A percentile compares a stretch with the other conserved stretches of the same genome.
Evolutionary conservation across 2,797 vertebrate genomes (phyloP).

Genomic region (Xiphorhynchus erythropygius): DNA sequence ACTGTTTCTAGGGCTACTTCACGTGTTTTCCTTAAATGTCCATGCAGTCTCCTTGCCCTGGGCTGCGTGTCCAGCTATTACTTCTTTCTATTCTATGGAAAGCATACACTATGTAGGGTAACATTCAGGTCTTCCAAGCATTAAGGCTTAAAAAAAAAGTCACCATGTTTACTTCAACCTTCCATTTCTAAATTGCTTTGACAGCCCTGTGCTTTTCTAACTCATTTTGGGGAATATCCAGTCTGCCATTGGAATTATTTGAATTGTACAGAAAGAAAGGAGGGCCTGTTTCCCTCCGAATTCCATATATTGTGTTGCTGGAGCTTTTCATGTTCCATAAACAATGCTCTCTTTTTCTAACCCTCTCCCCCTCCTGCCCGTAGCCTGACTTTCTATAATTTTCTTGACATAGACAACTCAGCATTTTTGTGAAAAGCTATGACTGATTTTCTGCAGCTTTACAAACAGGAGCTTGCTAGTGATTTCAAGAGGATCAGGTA

Average conservation of each 20-base stretch:
- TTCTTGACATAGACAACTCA: slow-evolving; percentile 68
- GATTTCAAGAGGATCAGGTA: slow-evolving; percentile 39
- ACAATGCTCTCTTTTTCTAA: slow-evolving; percentile 78
- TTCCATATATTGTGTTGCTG: slow-evolving; percentile 76
- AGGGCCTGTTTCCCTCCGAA: slow-evolving; percentile 72
- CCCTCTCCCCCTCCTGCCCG: slow-evolving; percentile 57
- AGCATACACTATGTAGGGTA: neutral
- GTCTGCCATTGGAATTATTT: slow-evolving; percentile 64
- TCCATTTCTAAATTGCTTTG: slow-evolving; percentile 69
- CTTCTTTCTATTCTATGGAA: neutral
- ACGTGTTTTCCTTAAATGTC: neutral
- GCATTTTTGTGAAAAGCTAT: slow-evolving; percentile 61
- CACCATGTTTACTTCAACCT: slow-evolving; percentile 70
- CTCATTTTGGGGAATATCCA: slow-evolving; percentile 64
- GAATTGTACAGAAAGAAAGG: slow-evolving; percentile 76
- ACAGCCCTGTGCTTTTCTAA: slow-evolving; percentile 70
- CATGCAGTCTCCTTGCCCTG: neutral
- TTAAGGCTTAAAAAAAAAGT: slow-evolving; percentile 45
- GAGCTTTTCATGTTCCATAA: slow-evolving; percentile 76
- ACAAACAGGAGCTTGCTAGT: slow-evolving; percentile 22
- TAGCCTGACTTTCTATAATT: slow-evolving; percentile 59
- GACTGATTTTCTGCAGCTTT: slow-evolving; percentile 69
- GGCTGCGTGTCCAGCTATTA: neutral
- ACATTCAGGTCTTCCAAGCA: slow-evolving; percentile 38
- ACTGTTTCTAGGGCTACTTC: neutral